Evolutionary conservation across 2,113 vertebrate species (phyloP).

Genomic region (Heterochromis multidens): DNA sequence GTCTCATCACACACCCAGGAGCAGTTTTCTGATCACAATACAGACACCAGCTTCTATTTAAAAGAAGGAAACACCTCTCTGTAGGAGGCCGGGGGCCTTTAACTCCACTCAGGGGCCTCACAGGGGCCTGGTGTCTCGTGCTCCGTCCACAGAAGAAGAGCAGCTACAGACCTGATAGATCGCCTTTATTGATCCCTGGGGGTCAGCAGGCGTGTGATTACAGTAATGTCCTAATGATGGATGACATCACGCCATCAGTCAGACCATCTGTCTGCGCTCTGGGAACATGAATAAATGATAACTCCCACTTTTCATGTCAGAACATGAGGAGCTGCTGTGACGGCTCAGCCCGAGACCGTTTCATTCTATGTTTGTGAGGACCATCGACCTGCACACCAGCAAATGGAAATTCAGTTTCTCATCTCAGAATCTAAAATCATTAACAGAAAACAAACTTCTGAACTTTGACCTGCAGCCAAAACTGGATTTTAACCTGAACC

Average conservation of each 20-base stretch:
- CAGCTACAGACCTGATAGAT: not conserved
- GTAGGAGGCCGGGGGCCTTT: not conserved
- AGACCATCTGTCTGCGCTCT: constrained; percentile 54
- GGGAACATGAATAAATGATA: constrained; percentile 64
- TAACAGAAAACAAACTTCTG: not conserved
- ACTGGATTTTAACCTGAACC: not conserved
- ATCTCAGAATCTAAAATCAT: not conserved
- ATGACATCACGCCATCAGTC: constrained; percentile 56
- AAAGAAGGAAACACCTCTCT: too few species aligned
- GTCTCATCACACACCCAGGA: not conserved
- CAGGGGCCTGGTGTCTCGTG: not conserved
- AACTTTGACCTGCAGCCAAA: not conserved
- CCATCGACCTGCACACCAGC: not conserved
- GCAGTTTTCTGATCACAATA: not conserved
- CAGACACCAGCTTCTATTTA: not conserved
- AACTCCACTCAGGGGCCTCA: not conserved
- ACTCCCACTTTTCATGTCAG: constrained; percentile 30
- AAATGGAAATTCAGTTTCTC: not conserved
- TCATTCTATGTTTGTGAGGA: not conserved
- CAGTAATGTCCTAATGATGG: constrained; percentile 57
- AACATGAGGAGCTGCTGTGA: not conserved
- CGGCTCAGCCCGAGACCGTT: not conserved
- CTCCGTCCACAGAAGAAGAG: too few species aligned
- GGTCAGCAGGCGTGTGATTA: constrained; percentile 36
- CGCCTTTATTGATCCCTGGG: not conserved